Evolutionary conservation across 1,140 invertebrate genomes (phyloP).

Genomic region (Vollenhovia emeryi): DNA sequence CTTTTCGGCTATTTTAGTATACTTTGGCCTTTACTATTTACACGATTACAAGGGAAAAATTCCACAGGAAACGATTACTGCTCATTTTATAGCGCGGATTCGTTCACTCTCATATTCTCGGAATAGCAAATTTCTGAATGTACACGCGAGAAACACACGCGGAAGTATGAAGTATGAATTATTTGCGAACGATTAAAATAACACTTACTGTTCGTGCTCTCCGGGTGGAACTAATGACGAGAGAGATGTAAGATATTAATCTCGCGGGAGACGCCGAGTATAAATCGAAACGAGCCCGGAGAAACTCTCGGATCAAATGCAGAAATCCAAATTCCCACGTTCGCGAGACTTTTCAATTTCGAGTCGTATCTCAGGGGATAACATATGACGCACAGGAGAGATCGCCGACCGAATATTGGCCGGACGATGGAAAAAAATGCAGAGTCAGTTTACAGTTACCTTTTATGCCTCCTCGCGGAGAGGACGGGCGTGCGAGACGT

Average conservation of each 20-base stretch:
- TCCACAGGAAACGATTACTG: conserved; percentile 3
- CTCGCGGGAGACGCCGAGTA: conserved; percentile 27
- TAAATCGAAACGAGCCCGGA: background rate
- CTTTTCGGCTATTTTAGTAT: background rate
- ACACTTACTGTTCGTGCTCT: conserved; percentile 34
- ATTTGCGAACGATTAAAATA: conserved; percentile 64
- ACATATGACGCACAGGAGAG: background rate
- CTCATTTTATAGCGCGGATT: background rate
- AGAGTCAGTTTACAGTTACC: background rate
- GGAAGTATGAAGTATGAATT: conserved; percentile 57
- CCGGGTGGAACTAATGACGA: conserved; percentile 64
- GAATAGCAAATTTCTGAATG: background rate
- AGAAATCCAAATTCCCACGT: background rate
- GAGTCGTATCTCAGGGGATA: background rate
- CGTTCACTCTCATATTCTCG: conserved; percentile 53
- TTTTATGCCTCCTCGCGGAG: background rate
- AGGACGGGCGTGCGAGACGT: background rate
- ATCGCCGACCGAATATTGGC: background rate
- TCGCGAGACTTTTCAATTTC: background rate
- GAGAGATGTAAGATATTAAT: conserved; percentile 64
- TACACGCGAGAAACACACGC: conserved; percentile 21
- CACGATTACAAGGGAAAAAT: background rate
- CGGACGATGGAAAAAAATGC: background rate
- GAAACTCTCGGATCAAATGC: background rate
- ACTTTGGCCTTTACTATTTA: no score